Evolutionary conservation across 2,113 vertebrate species (phyloP), one percentile per base, ranked within the genome.

Genomic region (Sialia sialis): DNA sequence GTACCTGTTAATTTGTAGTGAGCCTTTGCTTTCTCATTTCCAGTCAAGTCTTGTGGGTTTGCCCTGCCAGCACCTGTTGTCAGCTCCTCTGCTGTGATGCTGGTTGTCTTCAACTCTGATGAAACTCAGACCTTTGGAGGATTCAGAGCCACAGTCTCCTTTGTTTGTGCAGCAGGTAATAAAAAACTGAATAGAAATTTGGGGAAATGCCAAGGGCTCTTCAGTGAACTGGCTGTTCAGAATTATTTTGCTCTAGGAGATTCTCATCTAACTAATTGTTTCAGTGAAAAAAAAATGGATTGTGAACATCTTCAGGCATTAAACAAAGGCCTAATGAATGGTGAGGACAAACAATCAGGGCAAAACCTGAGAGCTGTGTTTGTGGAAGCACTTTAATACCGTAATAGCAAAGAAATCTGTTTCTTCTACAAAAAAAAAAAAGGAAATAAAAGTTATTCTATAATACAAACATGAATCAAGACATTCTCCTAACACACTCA

Each of bases 21-120:
- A 79, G 67, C 26, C 8, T 84, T 78, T 93, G 18, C 58, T 70
- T 62, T 85, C 44, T 75, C 60, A 30, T 84, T 68, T 94, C 69
- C 44, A 99, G 98, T 96, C 26, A 93, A 95, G 36, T 82, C 98
- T 20, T 99, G 98, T 55, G 98, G 98, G 13, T 88, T 93, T 85
- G 72, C 23, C 2, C 7, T 97, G 2, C 98, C 98, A 39, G 95
- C 96, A 9, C 97, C 98, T 10, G 96, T 98, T 76, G 82, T 98
- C 75, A 99, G 98, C 96, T 96, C 95, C 74, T 96, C 96, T 55
- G 95, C 86, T 29, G 8, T 97, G 52, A 98, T 99, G 98, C 70
- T 98, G 52, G 93, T 98, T 56, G 96, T 82, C 36, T 98, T 99
- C 94, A 94, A 60, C 20, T 97, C 98, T 2, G 98, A 99, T 95